phyloP scores from a whole-genome alignment of 2,113 vertebrate species.

The Cynoglossus semilaevis region DNA sequence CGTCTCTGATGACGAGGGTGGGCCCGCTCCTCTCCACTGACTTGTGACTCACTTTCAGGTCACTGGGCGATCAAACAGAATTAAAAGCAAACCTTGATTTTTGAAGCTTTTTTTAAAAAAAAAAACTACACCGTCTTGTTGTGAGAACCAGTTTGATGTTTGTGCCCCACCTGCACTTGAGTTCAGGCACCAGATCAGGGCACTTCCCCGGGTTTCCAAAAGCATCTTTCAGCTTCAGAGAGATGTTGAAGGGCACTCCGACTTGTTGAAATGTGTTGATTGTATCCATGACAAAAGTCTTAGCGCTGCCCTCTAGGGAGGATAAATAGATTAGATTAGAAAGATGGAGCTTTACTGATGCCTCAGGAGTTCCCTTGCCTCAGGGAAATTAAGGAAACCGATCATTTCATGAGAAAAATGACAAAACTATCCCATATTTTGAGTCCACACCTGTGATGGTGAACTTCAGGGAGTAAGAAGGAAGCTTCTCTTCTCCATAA shows the following conservation, averaged over 20 bases:
- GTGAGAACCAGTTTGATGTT: too few relatives aligned
- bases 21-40: constrained; percentile 55
- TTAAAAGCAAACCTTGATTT: too few relatives aligned
- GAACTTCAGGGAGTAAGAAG: constrained; percentile 81
- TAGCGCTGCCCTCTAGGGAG: constrained; percentile 80
- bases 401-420: neutral
- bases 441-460: constrained; percentile 86
- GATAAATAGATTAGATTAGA: neutral
- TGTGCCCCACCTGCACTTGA: constrained; percentile 74
- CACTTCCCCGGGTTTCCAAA: constrained; percentile 78
- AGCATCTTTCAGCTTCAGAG: constrained; percentile 82
- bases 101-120: too few relatives aligned
- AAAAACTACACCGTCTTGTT: too few relatives aligned
- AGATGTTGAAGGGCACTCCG: constrained; percentile 84
- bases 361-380: too few relatives aligned
- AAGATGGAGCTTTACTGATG: too few relatives aligned
- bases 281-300: constrained; percentile 74
- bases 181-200: constrained; percentile 71
- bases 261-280: constrained; percentile 74
- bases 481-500: constrained; percentile 80
- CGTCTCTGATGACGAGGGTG: constrained; percentile 75
- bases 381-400: too few relatives aligned
- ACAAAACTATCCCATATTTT: neutral
- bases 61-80: constrained; percentile 67
- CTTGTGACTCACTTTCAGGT: constrained; percentile 78